Conservation (phyloP, 2,888 invertebrate genomes). For the Onthophagus sagittarius region DNA sequence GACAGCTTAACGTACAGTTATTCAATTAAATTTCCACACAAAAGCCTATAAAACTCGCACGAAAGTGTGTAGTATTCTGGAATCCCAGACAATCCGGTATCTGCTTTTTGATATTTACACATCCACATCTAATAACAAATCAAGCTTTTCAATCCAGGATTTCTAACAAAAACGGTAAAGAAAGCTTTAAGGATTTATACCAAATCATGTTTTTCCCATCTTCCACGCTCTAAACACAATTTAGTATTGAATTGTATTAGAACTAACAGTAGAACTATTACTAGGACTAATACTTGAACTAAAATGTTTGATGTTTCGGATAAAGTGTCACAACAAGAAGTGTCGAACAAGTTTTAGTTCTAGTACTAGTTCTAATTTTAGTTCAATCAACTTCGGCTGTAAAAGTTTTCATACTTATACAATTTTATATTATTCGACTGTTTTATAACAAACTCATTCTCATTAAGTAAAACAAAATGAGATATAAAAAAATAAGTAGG, state of each 20-base stretch:
- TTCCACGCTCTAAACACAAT: no score
- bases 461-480: neutral
- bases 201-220: neutral
- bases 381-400: no score
- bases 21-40: neutral
- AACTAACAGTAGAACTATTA: no score
- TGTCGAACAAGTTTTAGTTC: no score
- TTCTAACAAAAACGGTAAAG: neutral
- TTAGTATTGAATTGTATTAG: no score
- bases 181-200: neutral
- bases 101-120: neutral
- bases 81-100: neutral
- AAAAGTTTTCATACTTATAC: no score
- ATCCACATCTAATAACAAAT: neutral
- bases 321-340: no score
- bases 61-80: neutral
- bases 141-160: neutral
- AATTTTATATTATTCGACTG: no score
- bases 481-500: neutral
- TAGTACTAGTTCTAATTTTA: no score
- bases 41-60: neutral
- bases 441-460: no score
- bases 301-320: no score
- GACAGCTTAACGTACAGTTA: neutral
- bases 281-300: no score